Evolutionary conservation across 1,140 invertebrate species (phyloP), one percentile per base, ranked within the genome.

Genomic region (Ostrea denselamellosa): DNA sequence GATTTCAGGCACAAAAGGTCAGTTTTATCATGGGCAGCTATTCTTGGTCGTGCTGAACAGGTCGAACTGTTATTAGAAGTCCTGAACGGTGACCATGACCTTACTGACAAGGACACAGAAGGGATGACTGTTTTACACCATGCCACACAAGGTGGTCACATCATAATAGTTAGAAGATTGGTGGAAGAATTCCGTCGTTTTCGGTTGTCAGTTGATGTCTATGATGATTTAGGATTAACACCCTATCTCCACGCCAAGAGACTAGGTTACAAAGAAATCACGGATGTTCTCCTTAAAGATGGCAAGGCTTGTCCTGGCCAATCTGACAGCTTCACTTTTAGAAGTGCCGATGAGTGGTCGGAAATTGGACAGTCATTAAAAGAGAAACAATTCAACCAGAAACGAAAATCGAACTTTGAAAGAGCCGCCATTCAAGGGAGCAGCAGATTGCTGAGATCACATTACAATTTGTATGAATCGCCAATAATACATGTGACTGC

Each of bases 101-200:
- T 93, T 22, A 54, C 87, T 0, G 90, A 93, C 3, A 90, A 90
- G 54, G 93, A 94, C 89, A 89, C 54, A 17, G 90, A 92, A 34
- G 93, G 93, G 0, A 91, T 91, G 87, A 93, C 93, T 14, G 88
- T 92, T 1, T 87, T 94, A 2, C 93, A 94, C 71, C 91, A 93
- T 81, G 93, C 93, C 28, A 91, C 91, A 3, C 90, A 90, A 56
- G 81, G 87, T 10, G 93, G 93, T 0, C 83, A 91, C 62, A 82
- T 89, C 14, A 83, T 87, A 8, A 86, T 92, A 19, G 93, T 93
- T 0, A 77, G 85, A 9, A 56, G 89, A 12, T 81, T 94, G 14
- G 89, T 92, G 2, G 77, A 89, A 51, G 90, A 90, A 34, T 91
- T 92, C 83, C 89, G 85, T 28, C 90, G 91, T 56, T 93, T 91